Evolutionary conservation across 2,797 vertebrate species (phyloP).

Genomic region (Phoeniculus purpureus): DNA sequence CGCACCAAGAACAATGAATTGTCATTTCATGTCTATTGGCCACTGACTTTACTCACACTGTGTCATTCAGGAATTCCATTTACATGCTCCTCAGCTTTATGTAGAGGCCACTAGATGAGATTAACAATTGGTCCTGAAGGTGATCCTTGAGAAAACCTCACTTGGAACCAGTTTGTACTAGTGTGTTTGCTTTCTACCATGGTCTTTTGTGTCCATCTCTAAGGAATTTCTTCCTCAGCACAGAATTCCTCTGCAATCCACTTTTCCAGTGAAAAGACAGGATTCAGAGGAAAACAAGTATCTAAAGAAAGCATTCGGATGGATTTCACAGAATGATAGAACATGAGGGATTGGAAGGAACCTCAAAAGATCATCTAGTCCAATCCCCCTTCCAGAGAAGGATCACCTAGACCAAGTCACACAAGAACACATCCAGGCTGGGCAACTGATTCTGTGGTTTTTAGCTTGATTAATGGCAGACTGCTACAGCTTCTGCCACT

Average conservation of each 20-base stretch:
- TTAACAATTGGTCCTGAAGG: neutral
- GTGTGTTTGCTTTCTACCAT: neutral
- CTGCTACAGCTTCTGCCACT: neutral
- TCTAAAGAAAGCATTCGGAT: neutral
- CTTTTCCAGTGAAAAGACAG: neutral
- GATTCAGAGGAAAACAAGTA: neutral
- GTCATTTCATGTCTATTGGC: neutral
- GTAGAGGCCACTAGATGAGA: neutral
- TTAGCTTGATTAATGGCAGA: neutral
- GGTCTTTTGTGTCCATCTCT: neutral
- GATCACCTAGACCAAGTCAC: too few relatives aligned
- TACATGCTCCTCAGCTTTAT: neutral
- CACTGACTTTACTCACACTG: neutral
- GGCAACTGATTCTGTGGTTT: neutral
- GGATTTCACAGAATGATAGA: neutral
- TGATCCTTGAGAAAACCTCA: neutral
- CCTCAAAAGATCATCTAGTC: too few relatives aligned
- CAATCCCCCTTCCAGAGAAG: too few relatives aligned
- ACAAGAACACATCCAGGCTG: neutral
- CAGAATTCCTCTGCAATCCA: neutral
- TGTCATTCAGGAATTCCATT: neutral
- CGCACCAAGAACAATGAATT: neutral
- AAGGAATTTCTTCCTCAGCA: neutral
- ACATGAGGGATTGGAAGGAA: too few relatives aligned
- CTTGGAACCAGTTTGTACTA: neutral